Percentiles rank a stretch among this genome's conserved stretches.
phyloP scores from a whole-genome alignment of 2,113 vertebrate species.

The Dicaeum eximium region DNA sequence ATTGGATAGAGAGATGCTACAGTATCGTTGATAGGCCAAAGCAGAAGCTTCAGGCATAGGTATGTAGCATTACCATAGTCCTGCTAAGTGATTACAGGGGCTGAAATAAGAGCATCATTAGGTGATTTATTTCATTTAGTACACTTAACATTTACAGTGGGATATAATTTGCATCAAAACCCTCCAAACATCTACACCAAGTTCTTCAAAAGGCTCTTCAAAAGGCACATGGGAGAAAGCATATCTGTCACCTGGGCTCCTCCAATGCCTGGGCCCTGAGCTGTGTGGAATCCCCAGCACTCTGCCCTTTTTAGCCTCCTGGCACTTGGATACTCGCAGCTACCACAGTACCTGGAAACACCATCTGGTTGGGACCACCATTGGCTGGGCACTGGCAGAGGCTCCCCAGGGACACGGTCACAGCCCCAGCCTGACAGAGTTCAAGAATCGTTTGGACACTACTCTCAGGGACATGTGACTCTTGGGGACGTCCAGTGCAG shows the following conservation, averaged over 20 bases:
- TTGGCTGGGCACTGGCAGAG: background rate
- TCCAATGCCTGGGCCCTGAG: background rate
- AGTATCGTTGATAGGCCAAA: background rate
- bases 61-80: background rate
- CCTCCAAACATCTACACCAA: background rate
- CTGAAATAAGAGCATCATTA: background rate
- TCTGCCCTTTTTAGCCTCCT: background rate
- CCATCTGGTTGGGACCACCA: background rate
- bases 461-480: background rate
- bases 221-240: background rate
- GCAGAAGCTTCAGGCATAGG: background rate
- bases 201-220: background rate
- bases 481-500: background rate
- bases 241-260: background rate
- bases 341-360: background rate
- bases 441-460: background rate
- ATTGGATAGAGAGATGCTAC: background rate
- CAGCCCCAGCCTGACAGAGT: background rate
- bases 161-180: background rate
- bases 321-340: rapidly evolving
- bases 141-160: background rate
- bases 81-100: background rate
- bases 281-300: background rate
- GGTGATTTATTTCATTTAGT: background rate
- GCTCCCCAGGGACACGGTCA: background rate